Percentiles rank a stretch among this genome's conserved stretches.
Evolutionary conservation across 92 coral and sea anemone species (phyloP).

Genomic region (Phymanthus crucifer): DNA sequence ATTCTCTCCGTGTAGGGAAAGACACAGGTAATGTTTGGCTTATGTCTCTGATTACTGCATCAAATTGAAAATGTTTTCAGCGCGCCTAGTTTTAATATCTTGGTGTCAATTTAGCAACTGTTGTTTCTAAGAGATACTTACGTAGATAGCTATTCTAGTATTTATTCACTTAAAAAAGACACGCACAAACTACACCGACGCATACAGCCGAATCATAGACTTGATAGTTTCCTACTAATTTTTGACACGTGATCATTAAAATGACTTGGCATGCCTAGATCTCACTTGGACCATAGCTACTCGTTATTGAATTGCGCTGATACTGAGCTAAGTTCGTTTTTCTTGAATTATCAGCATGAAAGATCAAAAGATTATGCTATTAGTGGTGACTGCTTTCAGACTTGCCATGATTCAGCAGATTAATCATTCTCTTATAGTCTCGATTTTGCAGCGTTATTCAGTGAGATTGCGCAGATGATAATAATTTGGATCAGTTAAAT

Average conservation of each 20-base stretch:
- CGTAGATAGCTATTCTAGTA: not conserved
- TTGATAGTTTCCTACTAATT: not conserved
- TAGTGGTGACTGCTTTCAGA: not conserved
- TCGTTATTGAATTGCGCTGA: not conserved
- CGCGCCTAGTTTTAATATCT: not conserved
- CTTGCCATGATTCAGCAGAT: not conserved
- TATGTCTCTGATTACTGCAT: too few species aligned
- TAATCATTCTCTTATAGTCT: not conserved
- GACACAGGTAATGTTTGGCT: not conserved
- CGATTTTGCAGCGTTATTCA: not conserved
- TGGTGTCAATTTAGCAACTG: not conserved
- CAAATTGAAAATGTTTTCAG: not conserved
- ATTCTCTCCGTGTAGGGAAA: not conserved
- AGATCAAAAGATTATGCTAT: constrained; percentile 3
- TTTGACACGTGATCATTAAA: not conserved
- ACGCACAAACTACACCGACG: not conserved
- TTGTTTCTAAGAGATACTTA: not conserved
- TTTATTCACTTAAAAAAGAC: not conserved
- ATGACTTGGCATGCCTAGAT: too few species aligned
- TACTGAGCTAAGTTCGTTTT: not conserved
- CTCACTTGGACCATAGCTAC: too few species aligned
- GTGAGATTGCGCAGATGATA: constrained; percentile 1
- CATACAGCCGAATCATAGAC: not conserved
- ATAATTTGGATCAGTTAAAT: not conserved
- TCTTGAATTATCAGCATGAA: not conserved